These are phyloP conservation scores for Chelon labrosus DNA, from an alignment of 2,797 vertebrate genomes.

Conservation along the genomic window DNA sequence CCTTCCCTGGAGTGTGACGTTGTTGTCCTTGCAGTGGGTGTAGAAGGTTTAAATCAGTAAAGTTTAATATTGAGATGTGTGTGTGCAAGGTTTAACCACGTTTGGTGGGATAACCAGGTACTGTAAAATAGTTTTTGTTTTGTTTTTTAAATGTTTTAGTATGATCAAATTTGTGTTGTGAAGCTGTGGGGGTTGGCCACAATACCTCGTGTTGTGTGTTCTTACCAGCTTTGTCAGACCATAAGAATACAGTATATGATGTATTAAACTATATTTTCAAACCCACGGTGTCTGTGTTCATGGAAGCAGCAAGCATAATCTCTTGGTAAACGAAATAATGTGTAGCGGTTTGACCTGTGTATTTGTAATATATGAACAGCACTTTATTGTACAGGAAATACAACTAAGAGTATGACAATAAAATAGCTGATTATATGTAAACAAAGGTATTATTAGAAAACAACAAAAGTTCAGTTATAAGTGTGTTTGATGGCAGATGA, in stretches of 20 bases:
- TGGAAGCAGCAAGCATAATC: background rate
- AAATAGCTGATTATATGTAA: background rate
- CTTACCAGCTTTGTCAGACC: conserved; percentile 55
- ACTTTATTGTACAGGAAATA: background rate
- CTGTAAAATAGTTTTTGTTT: conserved; percentile 38
- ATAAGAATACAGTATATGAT: conserved; percentile 57
- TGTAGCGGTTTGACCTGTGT: background rate
- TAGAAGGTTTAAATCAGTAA: conserved; percentile 26
- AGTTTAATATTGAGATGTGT: conserved; percentile 17
- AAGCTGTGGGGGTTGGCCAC: conserved; percentile 34
- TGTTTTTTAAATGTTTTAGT: conserved; percentile 49
- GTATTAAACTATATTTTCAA: conserved; percentile 81
- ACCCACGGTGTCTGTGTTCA: conserved; percentile 20
- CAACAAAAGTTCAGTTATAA: no score
- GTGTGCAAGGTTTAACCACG: conserved; percentile 35
- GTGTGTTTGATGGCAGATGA: no score
- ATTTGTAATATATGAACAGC: background rate
- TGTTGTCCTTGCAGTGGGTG: conserved; percentile 6
- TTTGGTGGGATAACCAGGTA: conserved; percentile 39
- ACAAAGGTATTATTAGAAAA: no score
- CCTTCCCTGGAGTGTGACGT: conserved; percentile 3
- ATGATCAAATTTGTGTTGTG: conserved; percentile 57
- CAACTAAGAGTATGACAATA: background rate
- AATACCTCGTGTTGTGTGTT: conserved; percentile 43
- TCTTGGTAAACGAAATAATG: background rate